These are phyloP conservation scores for Spodoptera littoralis DNA, from an alignment of 2,888 invertebrate species.

Conservation along the genomic window DNA sequence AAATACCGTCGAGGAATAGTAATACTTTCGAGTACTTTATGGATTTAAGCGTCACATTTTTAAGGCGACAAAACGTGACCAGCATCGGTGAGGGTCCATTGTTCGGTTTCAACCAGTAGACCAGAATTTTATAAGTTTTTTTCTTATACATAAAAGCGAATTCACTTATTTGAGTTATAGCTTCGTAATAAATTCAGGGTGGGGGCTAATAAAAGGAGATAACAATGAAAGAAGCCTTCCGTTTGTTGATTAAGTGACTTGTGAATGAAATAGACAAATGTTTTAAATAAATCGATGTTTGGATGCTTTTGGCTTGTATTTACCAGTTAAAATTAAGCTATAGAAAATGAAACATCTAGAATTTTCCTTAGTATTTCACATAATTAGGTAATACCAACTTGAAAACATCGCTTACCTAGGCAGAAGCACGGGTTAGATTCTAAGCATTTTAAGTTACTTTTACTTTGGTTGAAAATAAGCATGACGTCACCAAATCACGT, in stretches of 20 bases:
- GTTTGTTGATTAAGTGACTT: constrained; percentile 75
- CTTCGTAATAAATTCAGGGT: constrained; percentile 79
- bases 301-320: too few species aligned
- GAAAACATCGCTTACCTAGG: too few species aligned
- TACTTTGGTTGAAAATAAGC: too few species aligned
- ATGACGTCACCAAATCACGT: too few species aligned
- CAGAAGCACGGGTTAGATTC: too few species aligned
- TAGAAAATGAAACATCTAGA: neutral
- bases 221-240: constrained; percentile 73
- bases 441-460: too few species aligned
- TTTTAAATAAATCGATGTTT: constrained; percentile 20
- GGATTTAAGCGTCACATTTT: constrained; percentile 86
- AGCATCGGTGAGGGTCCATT: constrained; percentile 78
- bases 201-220: constrained; percentile 75
- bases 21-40: constrained; percentile 85
- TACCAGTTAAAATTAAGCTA: too few species aligned
- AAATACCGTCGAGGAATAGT: constrained; percentile 81
- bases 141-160: constrained; percentile 78
- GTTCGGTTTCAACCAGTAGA: constrained; percentile 80
- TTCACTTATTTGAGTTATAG: constrained; percentile 84
- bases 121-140: constrained; percentile 74
- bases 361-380: neutral
- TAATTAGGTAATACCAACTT: too few species aligned
- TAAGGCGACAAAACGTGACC: constrained; percentile 86
- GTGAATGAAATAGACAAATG: constrained; percentile 48